Evolutionary conservation across 1,140 invertebrate genomes (phyloP).

Genomic region (Saccostrea glomerata): DNA sequence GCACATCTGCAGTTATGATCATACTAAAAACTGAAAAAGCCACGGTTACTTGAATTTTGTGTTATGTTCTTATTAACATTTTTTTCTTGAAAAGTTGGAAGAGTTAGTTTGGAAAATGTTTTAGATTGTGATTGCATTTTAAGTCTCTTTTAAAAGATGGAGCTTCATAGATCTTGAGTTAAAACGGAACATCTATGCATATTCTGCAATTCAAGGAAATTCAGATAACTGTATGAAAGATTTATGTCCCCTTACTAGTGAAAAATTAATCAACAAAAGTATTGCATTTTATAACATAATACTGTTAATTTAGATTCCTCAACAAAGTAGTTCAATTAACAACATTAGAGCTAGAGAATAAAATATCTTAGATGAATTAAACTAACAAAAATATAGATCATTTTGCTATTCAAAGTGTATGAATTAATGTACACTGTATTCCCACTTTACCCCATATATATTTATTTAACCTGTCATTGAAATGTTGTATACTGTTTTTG

Average conservation of each 20-base stretch:
- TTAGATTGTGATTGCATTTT: background rate
- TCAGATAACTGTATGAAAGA: background rate
- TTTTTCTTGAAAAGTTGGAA: background rate
- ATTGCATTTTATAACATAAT: background rate
- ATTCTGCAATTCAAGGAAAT: background rate
- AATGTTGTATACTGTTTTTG: background rate
- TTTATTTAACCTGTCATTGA: background rate
- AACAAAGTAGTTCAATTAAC: background rate
- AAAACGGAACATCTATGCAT: background rate
- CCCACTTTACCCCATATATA: background rate
- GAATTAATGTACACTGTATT: too few species aligned
- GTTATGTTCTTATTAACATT: constrained; percentile 30
- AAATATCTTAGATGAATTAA: background rate
- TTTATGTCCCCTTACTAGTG: background rate
- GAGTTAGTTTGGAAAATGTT: background rate
- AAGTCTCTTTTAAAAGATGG: background rate
- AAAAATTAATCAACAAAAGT: background rate
- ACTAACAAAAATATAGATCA: background rate
- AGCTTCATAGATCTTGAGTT: background rate
- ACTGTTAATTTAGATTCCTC: background rate
- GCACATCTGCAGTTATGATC: constrained; percentile 5
- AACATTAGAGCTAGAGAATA: background rate
- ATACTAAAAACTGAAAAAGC: background rate
- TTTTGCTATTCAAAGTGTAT: background rate
- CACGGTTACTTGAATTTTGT: background rate